Conservation (phyloP, 2,888 invertebrate genomes). For the Ichneumoninae sp. region DNA sequence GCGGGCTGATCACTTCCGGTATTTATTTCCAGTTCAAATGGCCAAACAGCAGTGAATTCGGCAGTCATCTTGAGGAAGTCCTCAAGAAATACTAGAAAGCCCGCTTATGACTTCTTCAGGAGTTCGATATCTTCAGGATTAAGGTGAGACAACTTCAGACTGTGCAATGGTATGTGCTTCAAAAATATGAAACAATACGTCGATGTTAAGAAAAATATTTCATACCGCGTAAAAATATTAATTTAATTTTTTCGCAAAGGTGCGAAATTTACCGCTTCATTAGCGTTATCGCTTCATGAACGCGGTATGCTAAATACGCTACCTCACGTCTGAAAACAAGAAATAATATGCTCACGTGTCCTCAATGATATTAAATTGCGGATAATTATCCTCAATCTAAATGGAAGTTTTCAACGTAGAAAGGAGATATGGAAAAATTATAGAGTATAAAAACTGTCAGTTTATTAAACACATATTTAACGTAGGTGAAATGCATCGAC, state of each 20-base stretch:
- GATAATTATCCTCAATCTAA: not conserved
- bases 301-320: not conserved
- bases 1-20: not conserved
- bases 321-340: not conserved
- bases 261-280: not conserved
- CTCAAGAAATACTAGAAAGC: not conserved
- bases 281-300: conserved; percentile 1
- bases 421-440: not conserved
- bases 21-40: not conserved
- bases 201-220: too few species aligned
- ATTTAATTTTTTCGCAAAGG: not conserved
- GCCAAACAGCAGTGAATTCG: not conserved
- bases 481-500: not conserved
- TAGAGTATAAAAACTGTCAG: conserved; percentile 13
- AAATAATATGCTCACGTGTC: not conserved
- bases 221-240: too few species aligned
- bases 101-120: too few species aligned
- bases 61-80: not conserved
- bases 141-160: too few species aligned
- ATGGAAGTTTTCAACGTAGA: not conserved
- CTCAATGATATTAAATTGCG: not conserved
- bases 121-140: too few species aligned
- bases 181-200: too few species aligned
- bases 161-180: too few species aligned
- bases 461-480: conserved; percentile 39